phyloP scores from a whole-genome alignment of 1,140 invertebrate genomes.

The Medauroidea extradentata region DNA sequence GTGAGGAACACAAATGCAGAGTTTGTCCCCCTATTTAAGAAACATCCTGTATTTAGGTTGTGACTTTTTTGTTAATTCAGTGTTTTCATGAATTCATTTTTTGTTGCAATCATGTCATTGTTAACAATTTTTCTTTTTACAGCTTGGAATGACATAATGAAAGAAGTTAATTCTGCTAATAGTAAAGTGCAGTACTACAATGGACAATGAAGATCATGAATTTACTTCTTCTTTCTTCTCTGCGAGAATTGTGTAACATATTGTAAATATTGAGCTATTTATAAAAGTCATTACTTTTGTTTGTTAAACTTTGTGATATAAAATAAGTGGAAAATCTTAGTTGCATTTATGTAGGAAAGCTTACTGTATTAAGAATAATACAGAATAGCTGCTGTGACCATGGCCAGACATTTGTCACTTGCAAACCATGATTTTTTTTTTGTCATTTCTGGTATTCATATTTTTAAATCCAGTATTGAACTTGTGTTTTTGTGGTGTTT shows the following conservation, averaged over 20 bases:
- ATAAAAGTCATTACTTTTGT: not conserved
- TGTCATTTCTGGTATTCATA: too few species aligned
- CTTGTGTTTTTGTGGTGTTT: too few species aligned
- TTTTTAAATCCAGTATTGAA: too few species aligned
- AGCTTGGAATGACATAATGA: conserved; percentile 13
- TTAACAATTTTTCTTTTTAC: conserved; percentile 3
- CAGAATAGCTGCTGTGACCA: too few species aligned
- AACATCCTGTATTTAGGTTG: not conserved
- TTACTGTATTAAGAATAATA: not conserved
- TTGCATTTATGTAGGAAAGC: not conserved
- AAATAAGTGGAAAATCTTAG: not conserved
- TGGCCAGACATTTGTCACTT: too few species aligned
- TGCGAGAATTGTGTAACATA: not conserved
- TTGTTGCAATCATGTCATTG: not conserved
- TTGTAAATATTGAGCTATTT: not conserved
- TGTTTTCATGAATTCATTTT: not conserved
- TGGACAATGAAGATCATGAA: conserved; percentile 6
- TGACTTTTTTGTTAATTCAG: not conserved
- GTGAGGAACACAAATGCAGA: too few species aligned
- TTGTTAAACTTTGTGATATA: conserved; percentile 4
- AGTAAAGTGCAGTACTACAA: conserved; percentile 14
- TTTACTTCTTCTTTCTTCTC: not conserved
- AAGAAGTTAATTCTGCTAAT: conserved; percentile 7
- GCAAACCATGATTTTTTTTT: too few species aligned
- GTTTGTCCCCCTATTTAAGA: too few species aligned